phyloP scores from a whole-genome alignment of 2,888 invertebrate genomes.

The Rhyacophila evoluta region DNA sequence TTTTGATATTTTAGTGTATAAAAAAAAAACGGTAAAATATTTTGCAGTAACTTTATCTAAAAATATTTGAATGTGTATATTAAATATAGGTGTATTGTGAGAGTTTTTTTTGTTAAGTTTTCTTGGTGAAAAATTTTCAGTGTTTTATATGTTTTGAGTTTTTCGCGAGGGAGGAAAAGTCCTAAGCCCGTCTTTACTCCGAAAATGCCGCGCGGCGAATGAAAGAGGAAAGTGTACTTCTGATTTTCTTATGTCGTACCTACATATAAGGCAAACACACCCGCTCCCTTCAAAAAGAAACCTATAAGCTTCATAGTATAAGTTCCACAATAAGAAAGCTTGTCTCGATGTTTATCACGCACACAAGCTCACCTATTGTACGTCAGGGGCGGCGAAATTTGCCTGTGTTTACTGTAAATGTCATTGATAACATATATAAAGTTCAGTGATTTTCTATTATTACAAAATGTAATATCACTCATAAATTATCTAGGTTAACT shows the following conservation, averaged over 20 bases:
- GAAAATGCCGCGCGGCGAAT: slow-evolving; percentile 54
- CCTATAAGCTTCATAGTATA: slow-evolving; percentile 43
- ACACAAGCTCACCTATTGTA: slow-evolving; percentile 31
- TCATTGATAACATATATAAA: neutral
- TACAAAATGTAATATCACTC: no score
- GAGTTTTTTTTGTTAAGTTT: slow-evolving; percentile 11
- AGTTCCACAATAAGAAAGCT: slow-evolving; percentile 53
- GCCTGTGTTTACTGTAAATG: neutral
- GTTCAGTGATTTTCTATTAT: no score
- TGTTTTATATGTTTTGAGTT: slow-evolving; percentile 30
- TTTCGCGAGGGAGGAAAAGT: slow-evolving; percentile 39
- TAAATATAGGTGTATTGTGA: slow-evolving; percentile 23
- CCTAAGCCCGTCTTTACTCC: slow-evolving; percentile 46
- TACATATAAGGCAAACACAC: slow-evolving; percentile 46
- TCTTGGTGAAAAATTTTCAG: neutral
- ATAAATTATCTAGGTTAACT: no score
- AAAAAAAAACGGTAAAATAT: neutral
- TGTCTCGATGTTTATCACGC: slow-evolving; percentile 53
- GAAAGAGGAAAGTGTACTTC: slow-evolving; percentile 53
- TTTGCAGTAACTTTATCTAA: neutral
- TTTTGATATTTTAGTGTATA: neutral
- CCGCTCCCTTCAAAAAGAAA: slow-evolving; percentile 45
- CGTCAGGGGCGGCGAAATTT: neutral
- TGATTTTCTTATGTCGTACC: slow-evolving; percentile 51
- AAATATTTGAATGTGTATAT: neutral